Percentiles rank a stretch among this genome's conserved stretches.
Conservation (phyloP, 2,797 vertebrate genomes). For the Diplodus puntazzo region DNA sequence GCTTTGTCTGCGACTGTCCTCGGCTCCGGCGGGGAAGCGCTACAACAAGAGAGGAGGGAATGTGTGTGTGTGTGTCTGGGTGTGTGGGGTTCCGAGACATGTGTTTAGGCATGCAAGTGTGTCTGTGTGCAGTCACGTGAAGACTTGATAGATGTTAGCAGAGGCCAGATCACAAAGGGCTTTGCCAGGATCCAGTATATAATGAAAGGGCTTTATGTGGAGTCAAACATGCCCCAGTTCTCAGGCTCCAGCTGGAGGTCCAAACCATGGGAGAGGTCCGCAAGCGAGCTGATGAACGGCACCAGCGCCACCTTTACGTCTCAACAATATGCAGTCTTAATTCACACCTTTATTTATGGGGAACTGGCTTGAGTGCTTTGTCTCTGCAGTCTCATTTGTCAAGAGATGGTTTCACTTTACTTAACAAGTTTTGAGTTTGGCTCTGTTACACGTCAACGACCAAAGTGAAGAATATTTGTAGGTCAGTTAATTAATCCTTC, state of each 20-base stretch:
- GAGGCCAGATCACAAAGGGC: slow-evolving; percentile 65
- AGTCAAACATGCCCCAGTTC: slow-evolving; percentile 76
- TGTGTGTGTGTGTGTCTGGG: slow-evolving; percentile 19
- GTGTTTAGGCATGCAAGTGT: slow-evolving; percentile 11
- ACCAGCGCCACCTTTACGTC: not conserved
- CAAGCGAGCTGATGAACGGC: slow-evolving; percentile 38
- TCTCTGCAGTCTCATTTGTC: not conserved
- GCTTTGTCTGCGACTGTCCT: slow-evolving; percentile 77
- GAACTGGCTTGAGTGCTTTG: not conserved
- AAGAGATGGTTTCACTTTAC: not conserved
- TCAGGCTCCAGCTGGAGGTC: slow-evolving; percentile 61
- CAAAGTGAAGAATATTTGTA: not conserved
- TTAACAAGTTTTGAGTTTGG: not conserved
- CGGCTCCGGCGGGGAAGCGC: slow-evolving; percentile 40
- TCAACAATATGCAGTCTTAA: not conserved
- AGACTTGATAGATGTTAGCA: slow-evolving; percentile 46
- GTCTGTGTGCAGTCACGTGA: slow-evolving; percentile 65
- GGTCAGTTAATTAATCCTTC: no score
- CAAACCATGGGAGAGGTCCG: slow-evolving; percentile 47
- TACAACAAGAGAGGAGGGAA: not conserved
- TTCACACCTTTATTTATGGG: not conserved
- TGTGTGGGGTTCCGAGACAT: slow-evolving; percentile 2
- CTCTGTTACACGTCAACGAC: not conserved
- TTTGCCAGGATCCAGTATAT: slow-evolving; percentile 73
- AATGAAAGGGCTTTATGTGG: slow-evolving; percentile 73